Base-by-base conservation (phyloP, 2,113 vertebrate genomes). In the Pagrus major region DNA sequence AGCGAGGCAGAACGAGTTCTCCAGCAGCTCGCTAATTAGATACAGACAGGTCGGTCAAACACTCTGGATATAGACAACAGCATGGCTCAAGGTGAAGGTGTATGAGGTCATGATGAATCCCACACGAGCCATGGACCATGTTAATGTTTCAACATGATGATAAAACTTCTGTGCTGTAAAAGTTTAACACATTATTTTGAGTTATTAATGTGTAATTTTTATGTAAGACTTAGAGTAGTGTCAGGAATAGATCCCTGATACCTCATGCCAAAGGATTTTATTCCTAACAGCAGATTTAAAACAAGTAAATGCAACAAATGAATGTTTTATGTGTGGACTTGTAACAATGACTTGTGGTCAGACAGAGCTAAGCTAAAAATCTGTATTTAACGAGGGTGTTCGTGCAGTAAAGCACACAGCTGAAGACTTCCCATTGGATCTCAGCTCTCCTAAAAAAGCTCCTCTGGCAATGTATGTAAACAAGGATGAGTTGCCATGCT, bases 1-100 rank as follows among this genome's bases (percentile, higher is more conserved):
- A 78, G 59, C 2, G 12, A 73, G 71, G 60, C 72, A 0, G 83
- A 82, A 73, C 42, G 3, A 75, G 82, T 73, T 77, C 59, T 78
- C 52, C 46, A 44, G 80, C 64, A 81, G 67, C 42, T 76, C 23
- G 4, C 77, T 86, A 88, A 90, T 92, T 85, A 85, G 37, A 86
- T 47, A 75, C 81, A 87, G 83, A 73, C 56, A 76, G 69, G 70
- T 75, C 75, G 65, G 83, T 33, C 46, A 71, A 87, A 86, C 67
- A 39, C 68, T 25, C 37, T 66, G 58, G 42, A 64, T 64, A 60
- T 42, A 74, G 61, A 31, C 29, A 67, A 78, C 49, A 59, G 55
- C 60, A 23, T 41, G 41, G 47, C 39, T 63, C 54, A 46, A 54
- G 41, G 52, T 2, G 49, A 84, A 46, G 60, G 41, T 52, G 61